Conservation (phyloP, 2,888 invertebrate genomes). For the Sinelater perroti region DNA sequence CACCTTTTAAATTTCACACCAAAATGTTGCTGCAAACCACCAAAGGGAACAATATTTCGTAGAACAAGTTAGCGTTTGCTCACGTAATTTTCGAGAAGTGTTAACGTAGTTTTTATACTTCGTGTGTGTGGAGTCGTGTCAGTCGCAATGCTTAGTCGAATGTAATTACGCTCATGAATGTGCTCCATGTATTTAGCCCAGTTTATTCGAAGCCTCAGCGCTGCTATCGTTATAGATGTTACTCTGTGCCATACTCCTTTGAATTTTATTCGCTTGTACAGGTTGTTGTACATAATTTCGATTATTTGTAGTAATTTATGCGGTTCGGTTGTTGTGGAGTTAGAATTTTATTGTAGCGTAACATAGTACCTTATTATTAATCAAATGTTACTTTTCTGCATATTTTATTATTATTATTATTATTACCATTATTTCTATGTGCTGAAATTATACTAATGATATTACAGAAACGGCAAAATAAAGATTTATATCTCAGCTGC, state of each 20-base stretch:
- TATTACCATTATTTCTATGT: slow-evolving; percentile 19
- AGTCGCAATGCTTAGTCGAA: too few relatives aligned
- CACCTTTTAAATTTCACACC: too few relatives aligned
- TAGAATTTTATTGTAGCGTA: slow-evolving; percentile 49
- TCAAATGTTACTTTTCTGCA: slow-evolving; percentile 38
- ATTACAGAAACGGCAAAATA: too few relatives aligned
- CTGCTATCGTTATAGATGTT: slow-evolving; percentile 25
- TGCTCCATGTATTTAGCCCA: slow-evolving; percentile 9
- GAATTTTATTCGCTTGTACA: slow-evolving; percentile 29
- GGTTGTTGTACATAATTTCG: slow-evolving; percentile 33
- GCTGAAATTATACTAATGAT: too few relatives aligned
- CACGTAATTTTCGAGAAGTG: slow-evolving; percentile 13
- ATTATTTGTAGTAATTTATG: slow-evolving; percentile 32
- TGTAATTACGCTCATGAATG: slow-evolving; percentile 19
- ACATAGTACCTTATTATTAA: slow-evolving; percentile 37
- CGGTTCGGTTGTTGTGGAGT: slow-evolving; percentile 45
- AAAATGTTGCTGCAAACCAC: slow-evolving; percentile 3
- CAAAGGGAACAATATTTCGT: slow-evolving; percentile 33
- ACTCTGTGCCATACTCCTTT: slow-evolving; percentile 41
- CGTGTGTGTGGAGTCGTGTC: slow-evolving; percentile 23
- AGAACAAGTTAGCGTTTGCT: slow-evolving; percentile 23
- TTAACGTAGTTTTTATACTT: slow-evolving; percentile 20
- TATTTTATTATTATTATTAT: slow-evolving; percentile 30
- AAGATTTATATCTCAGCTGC: too few relatives aligned
- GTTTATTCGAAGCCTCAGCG: slow-evolving; percentile 4